Percentiles rank a stretch among this genome's conserved stretches.
Evolutionary conservation across 2,888 invertebrate genomes (phyloP).

Genomic region (Drosophila pullipes): DNA sequence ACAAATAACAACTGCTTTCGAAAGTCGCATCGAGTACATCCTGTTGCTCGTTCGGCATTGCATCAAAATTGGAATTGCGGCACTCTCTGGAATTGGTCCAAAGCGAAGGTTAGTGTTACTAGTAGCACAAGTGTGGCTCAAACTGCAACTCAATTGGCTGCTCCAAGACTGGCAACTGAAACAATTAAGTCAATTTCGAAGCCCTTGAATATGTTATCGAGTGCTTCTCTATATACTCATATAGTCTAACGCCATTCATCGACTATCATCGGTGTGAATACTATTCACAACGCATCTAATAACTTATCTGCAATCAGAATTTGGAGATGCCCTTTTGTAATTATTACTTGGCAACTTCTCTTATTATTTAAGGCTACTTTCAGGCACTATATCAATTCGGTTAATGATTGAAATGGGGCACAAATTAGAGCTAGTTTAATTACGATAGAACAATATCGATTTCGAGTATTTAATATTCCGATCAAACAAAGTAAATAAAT

Average conservation of each 20-base stretch:
- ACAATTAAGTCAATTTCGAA: background rate
- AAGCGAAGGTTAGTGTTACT: constrained; percentile 47
- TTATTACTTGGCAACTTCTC: background rate
- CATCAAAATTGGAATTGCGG: constrained; percentile 57
- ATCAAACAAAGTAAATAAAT: too few species aligned
- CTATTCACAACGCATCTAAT: background rate
- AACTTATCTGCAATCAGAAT: background rate
- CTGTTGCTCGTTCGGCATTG: constrained; percentile 68
- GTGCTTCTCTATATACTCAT: background rate
- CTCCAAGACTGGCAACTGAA: background rate
- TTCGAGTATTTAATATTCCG: too few species aligned
- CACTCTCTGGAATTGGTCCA: constrained; percentile 25
- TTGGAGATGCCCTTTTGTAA: background rate
- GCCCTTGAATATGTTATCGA: background rate
- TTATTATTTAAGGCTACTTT: background rate
- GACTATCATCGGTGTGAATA: background rate
- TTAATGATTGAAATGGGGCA: background rate
- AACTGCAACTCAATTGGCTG: background rate
- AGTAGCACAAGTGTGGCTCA: background rate
- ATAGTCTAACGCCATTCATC: background rate
- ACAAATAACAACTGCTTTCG: constrained; percentile 65
- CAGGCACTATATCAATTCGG: background rate
- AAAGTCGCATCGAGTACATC: constrained; percentile 65
- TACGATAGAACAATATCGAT: background rate
- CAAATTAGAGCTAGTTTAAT: background rate